Percentiles rank a stretch among this genome's conserved stretches.
Conservation (phyloP, 1,140 invertebrate species). For the Proctacanthus coquilletti region DNA sequence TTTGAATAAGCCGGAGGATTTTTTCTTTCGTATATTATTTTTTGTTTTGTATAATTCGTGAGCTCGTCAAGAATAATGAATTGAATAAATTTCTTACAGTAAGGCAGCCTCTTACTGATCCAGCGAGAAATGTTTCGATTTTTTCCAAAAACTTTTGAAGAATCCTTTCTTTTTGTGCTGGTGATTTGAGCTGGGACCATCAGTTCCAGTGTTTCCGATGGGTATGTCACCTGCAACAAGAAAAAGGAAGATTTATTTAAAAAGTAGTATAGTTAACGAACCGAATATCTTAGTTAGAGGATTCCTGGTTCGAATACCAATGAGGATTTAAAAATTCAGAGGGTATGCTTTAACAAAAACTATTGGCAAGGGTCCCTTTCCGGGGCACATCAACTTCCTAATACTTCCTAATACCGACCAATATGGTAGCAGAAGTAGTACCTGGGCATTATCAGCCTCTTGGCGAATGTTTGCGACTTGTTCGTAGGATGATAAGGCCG, state of each 20-base stretch:
- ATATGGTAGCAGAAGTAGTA: too few species aligned
- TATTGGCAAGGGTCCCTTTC: constrained; percentile 17
- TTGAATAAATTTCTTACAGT: too few species aligned
- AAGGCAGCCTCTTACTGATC: constrained; percentile 68
- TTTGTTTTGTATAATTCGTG: too few species aligned
- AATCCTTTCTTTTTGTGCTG: constrained; percentile 66
- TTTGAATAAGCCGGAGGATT: too few species aligned
- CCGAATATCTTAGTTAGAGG: background rate
- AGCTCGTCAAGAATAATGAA: too few species aligned
- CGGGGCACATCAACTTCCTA: too few species aligned
- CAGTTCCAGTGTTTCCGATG: constrained; percentile 12
- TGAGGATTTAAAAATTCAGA: constrained; percentile 12
- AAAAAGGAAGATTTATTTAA: constrained; percentile 6
- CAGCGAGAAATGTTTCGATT: constrained; percentile 62
- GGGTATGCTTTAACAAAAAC: constrained; percentile 5
- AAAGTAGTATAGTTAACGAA: too few species aligned
- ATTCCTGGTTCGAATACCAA: constrained; percentile 21
- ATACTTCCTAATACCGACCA: too few species aligned
- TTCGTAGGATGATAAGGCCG: too few species aligned
- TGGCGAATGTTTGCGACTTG: too few species aligned
- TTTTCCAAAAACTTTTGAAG: constrained; percentile 70
- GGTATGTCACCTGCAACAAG: constrained; percentile 42
- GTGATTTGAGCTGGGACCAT: constrained; percentile 32
- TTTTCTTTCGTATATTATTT: too few species aligned
- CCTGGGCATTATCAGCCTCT: too few species aligned